phyloP scores from a whole-genome alignment of 1,140 invertebrate genomes.

The Pachyrhynchus sulphureomaculatus region DNA sequence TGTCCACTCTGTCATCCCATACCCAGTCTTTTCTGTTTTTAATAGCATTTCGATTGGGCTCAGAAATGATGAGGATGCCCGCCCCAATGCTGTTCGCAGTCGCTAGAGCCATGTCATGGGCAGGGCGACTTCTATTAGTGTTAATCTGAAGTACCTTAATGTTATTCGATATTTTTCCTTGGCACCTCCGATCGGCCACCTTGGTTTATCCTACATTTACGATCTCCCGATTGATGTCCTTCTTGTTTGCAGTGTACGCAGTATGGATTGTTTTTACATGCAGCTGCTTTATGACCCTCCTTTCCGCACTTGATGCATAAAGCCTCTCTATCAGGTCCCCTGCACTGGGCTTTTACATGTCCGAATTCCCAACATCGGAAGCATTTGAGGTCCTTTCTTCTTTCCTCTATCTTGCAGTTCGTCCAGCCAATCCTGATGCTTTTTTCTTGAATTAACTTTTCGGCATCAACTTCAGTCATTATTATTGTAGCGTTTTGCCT shows the following conservation, averaged over 20 bases:
- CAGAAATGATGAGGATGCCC: no score
- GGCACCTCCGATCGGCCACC: not conserved
- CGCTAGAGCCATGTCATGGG: no score
- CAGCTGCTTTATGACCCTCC: slow-evolving; percentile 4
- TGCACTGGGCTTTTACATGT: slow-evolving; percentile 1
- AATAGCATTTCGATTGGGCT: no score
- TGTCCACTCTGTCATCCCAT: not conserved
- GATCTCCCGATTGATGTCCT: slow-evolving; percentile 6
- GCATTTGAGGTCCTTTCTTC: not conserved
- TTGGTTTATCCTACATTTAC: slow-evolving; percentile 3
- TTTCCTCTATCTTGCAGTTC: not conserved
- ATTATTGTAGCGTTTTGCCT: no score
- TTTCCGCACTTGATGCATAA: slow-evolving; percentile 15
- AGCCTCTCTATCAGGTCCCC: not conserved
- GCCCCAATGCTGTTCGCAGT: no score
- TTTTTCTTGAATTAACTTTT: no score
- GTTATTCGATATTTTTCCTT: not conserved
- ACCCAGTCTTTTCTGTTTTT: no score
- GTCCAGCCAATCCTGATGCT: slow-evolving; percentile 6
- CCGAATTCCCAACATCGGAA: slow-evolving; percentile 19
- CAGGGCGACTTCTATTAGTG: no score
- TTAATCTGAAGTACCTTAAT: not conserved
- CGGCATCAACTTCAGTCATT: no score
- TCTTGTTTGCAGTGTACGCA: slow-evolving; percentile 6
- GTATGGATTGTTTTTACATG: not conserved